These are phyloP conservation scores for Amitus sp. DNA, from an alignment of 2,888 invertebrate genomes.

Conservation along the genomic window DNA sequence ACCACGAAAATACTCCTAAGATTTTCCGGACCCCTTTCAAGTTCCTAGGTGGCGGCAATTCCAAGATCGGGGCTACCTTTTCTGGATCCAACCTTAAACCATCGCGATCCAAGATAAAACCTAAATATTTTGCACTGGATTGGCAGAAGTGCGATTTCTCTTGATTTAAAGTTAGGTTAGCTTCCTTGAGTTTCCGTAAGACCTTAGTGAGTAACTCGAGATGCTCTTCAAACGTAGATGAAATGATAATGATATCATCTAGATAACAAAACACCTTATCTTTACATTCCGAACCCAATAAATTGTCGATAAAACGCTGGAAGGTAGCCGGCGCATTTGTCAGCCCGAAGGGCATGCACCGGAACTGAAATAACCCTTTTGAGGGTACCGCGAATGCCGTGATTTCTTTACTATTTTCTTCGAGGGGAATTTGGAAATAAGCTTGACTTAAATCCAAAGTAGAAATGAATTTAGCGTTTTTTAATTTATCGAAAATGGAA, in stretches of 20 bases:
- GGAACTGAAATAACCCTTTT: slow-evolving; percentile 41
- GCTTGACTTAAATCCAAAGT: slow-evolving; percentile 38
- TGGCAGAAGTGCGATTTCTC: no score
- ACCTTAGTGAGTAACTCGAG: no score
- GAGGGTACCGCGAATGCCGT: slow-evolving; percentile 43
- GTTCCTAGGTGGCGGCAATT: no score
- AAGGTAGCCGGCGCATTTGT: slow-evolving; percentile 39
- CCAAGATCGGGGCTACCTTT: no score
- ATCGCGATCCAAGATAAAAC: no score
- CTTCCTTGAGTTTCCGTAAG: no score
- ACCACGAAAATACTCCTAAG: no score
- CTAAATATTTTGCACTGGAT: no score
- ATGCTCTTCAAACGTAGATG: slow-evolving; percentile 31
- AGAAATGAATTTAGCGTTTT: slow-evolving; percentile 21
- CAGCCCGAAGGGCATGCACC: slow-evolving; percentile 26
- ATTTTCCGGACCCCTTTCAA: no score
- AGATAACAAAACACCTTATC: slow-evolving; percentile 30
- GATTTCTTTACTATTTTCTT: slow-evolving; percentile 19
- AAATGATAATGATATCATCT: slow-evolving; percentile 33
- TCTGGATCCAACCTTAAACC: no score
- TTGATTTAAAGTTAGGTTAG: no score
- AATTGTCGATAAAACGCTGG: slow-evolving; percentile 36
- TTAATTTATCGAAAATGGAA: slow-evolving; percentile 6
- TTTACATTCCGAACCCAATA: slow-evolving; percentile 39
- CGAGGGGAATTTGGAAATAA: slow-evolving; percentile 37